A percentile compares a stretch with the other conserved stretches of the same genome.
These are phyloP conservation scores for Eurytoma californica DNA, from an alignment of 2,888 invertebrate genomes.

Conservation along the genomic window DNA sequence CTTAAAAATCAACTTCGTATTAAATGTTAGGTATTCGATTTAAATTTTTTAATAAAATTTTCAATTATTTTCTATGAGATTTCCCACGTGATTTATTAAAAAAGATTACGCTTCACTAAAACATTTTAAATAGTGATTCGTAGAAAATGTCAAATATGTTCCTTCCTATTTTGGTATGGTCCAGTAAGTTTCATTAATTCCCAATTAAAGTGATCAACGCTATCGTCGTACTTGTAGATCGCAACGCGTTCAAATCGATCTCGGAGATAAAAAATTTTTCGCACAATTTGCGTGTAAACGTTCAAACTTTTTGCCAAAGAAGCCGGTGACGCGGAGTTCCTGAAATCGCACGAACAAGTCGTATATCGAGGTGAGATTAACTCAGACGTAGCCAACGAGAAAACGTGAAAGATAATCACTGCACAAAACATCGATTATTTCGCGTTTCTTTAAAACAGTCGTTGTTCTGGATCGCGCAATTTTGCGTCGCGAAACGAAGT, in stretches of 20 bases:
- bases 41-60: no score
- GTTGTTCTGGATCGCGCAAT: neutral
- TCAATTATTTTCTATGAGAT: no score
- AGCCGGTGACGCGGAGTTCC: conserved; percentile 25
- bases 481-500: no score
- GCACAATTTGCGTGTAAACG: neutral
- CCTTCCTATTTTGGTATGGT: no score
- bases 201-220: neutral
- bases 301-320: conserved; percentile 31
- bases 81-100: no score
- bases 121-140: no score
- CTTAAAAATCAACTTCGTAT: no score
- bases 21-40: no score
- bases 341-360: neutral
- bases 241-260: neutral
- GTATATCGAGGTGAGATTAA: conserved; percentile 18
- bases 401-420: neutral
- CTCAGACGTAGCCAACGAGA: neutral
- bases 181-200: no score
- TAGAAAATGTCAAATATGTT: no score
- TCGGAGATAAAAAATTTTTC: neutral
- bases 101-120: no score
- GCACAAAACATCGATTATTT: conserved; percentile 26
- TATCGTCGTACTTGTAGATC: no score
- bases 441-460: conserved; percentile 14